Percentiles rank a stretch among this genome's conserved stretches.
Evolutionary conservation across 2,888 invertebrate species (phyloP).

Genomic region (Pedicia rivosa): DNA sequence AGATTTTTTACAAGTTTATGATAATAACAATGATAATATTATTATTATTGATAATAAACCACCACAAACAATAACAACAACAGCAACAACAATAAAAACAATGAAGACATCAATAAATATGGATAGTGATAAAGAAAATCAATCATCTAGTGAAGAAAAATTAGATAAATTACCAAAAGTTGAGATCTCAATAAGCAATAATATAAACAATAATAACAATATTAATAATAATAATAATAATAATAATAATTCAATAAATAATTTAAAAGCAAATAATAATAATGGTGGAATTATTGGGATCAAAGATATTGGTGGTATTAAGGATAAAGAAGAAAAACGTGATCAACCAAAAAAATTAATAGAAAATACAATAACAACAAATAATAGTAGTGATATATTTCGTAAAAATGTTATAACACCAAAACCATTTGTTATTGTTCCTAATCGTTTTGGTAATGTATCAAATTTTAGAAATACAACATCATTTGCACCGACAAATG

Average conservation of each 20-base stretch:
- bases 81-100: slow-evolving; percentile 29
- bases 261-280: slow-evolving; percentile 22
- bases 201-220: slow-evolving; percentile 16
- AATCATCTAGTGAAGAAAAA: slow-evolving; percentile 36
- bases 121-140: slow-evolving; percentile 62
- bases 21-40: slow-evolving; percentile 5
- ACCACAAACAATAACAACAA: slow-evolving; percentile 28
- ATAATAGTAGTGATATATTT: slow-evolving; percentile 12
- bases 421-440: slow-evolving; percentile 10
- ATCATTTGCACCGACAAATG: slow-evolving; percentile 8
- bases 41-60: slow-evolving; percentile 12
- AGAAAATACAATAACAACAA: slow-evolving; percentile 8
- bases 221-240: slow-evolving; percentile 20
- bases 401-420: slow-evolving; percentile 10
- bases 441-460: slow-evolving; percentile 8
- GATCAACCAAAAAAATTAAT: background rate
- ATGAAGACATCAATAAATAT: slow-evolving; percentile 39
- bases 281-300: slow-evolving; percentile 13
- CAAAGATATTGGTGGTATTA: slow-evolving; percentile 17
- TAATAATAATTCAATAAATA: slow-evolving; percentile 16
- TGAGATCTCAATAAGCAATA: slow-evolving; percentile 15
- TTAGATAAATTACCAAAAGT: slow-evolving; percentile 25
- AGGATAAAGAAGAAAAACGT: slow-evolving; percentile 16
- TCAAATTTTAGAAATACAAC: slow-evolving; percentile 9
- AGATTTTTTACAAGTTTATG: slow-evolving; percentile 34